Percentiles rank a stretch among this genome's conserved stretches.
Evolutionary conservation across 2,888 invertebrate genomes (phyloP).

Genomic region (Anarsia innoxiella): DNA sequence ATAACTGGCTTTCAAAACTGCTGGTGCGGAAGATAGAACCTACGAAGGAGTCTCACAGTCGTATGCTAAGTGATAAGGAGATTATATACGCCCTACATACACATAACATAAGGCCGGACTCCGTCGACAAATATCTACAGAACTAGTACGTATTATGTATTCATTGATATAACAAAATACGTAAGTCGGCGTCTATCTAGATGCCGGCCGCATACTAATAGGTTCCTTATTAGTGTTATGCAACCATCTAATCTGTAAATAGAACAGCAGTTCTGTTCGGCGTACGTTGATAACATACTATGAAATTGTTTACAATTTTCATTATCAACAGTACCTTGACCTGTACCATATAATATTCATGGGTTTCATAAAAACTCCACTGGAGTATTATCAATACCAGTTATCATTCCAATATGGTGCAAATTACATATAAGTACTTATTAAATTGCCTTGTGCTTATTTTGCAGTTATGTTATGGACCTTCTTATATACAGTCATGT

Average conservation of each 20-base stretch:
- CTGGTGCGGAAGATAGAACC: conserved; percentile 94
- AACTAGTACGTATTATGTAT: conserved; percentile 86
- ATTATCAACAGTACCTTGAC: conserved; percentile 35
- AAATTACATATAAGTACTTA: too few relatives aligned
- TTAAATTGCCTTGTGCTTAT: too few relatives aligned
- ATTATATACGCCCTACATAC: conserved; percentile 96
- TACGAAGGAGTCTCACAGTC: conserved; percentile 96
- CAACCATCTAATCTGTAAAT: conserved; percentile 52
- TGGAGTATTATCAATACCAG: too few relatives aligned
- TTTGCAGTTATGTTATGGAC: too few relatives aligned
- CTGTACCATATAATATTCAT: too few relatives aligned
- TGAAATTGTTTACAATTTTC: conserved; percentile 28
- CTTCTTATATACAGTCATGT: too few relatives aligned
- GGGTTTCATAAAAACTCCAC: too few relatives aligned
- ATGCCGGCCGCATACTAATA: too few relatives aligned
- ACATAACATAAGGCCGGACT: conserved; percentile 94
- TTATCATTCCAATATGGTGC: too few relatives aligned
- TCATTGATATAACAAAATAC: too few relatives aligned
- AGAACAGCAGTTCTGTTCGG: conserved; percentile 28
- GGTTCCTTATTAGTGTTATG: conserved; percentile 59
- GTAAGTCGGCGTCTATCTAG: conserved; percentile 24
- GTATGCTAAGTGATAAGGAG: conserved; percentile 97
- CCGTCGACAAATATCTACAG: conserved; percentile 87
- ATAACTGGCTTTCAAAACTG: conserved; percentile 92
- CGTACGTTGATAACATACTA: conserved; percentile 16